phyloP scores from a whole-genome alignment of 2,113 vertebrate species.

The Sinocyclocheilus rhinocerous region DNA sequence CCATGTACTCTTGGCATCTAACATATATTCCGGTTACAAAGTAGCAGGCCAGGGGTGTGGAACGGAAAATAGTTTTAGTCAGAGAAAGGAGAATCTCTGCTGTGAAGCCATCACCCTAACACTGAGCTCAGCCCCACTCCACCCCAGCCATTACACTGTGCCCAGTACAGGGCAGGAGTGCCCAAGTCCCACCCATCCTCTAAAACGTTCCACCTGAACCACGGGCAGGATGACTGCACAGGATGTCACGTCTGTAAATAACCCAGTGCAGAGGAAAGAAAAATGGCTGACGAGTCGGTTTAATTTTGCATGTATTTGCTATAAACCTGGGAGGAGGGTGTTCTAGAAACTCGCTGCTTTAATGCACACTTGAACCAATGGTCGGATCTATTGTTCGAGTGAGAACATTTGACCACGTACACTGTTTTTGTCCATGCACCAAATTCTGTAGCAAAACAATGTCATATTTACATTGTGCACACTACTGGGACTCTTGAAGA shows the following conservation, averaged over 20 bases:
- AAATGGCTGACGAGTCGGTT: slow-evolving; percentile 27
- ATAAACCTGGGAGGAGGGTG: slow-evolving; percentile 1
- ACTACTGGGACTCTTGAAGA: slow-evolving; percentile 41
- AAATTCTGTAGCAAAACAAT: neutral
- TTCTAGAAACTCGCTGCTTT: neutral
- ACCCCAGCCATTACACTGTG: neutral
- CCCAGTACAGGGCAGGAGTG: slow-evolving; percentile 61
- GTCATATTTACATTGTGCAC: neutral
- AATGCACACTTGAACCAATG: slow-evolving; percentile 5
- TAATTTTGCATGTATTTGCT: slow-evolving; percentile 20
- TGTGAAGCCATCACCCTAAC: slow-evolving; percentile 6
- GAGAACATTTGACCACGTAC: neutral
- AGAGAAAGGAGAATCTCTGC: slow-evolving; percentile 49
- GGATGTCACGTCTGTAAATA: slow-evolving; percentile 28
- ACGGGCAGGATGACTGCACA: slow-evolving; percentile 14
- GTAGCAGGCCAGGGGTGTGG: slow-evolving; percentile 21
- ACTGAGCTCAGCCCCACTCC: neutral
- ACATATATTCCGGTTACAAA: neutral
- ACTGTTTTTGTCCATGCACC: neutral
- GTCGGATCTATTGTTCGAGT: neutral
- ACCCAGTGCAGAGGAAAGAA: slow-evolving; percentile 27
- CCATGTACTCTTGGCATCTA: slow-evolving; percentile 13
- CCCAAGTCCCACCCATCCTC: slow-evolving; percentile 54
- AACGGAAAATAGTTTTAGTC: slow-evolving; percentile 52
- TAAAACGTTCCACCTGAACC: slow-evolving; percentile 29